Evolutionary conservation across 2,888 invertebrate species (phyloP), one percentile per base, ranked within the genome.

Genomic region (Nyleta sp.): DNA sequence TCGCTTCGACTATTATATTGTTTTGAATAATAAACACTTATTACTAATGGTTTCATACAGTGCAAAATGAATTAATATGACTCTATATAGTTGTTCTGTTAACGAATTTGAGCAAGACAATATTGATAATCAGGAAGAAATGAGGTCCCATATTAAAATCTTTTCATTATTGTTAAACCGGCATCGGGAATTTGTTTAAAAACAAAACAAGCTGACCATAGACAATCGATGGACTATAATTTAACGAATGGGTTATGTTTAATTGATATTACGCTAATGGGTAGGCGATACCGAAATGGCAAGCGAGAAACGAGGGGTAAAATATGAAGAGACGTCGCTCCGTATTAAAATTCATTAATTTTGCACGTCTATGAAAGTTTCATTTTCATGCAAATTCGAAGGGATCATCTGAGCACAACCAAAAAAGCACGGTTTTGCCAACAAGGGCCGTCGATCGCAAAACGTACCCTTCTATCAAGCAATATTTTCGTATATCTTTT

Each of bases 311-410:
- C 50, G 68, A 70, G 67, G 74, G 80, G 38, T 62, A 55, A 67
- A 78, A 64, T 74, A 42, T 74, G 67, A 68, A 71, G 80, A 79
- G 82, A 81, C 81, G 78, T 74, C 78, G 75, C 67, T 76, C 82
- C 88, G 89, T 85, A 89, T 90, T 88, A 89, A 90, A 90, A 90
- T 90, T 89, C 89, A 90, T 90, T 89, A 89, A 89, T 89, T 89
- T 90, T 83, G 82, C 78, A 81, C 85, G 85, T 85, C 85, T 86
- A 87, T 86, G 85, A 88, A 88, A 87, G 82, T 89, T 89, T 88
- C 87, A 89, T 90, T 89, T 86, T 89, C 86, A 89, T 90, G 89
- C 88, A 89, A 90, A 90, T 90, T 84, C 82, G 67, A n/a, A 75
- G 80, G 82, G 81, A 85, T 86, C 83, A 86, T 86, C 81, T 82